These are phyloP conservation scores for Beaufortia kweichowensis DNA, from an alignment of 2,113 vertebrate genomes.

Conservation along the genomic window DNA sequence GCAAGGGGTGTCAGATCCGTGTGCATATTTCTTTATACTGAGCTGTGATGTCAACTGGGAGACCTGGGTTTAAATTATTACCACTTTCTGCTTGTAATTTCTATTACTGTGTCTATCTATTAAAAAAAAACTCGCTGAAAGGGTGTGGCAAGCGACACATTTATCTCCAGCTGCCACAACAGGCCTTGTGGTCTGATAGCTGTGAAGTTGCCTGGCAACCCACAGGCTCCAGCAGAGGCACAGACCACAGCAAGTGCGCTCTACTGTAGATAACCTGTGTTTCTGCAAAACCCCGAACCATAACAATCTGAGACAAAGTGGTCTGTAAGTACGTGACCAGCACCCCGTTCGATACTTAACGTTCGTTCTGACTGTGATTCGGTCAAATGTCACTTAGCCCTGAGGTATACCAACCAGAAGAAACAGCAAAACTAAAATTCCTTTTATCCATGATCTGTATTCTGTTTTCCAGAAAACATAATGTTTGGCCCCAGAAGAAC, in stretches of 20 bases:
- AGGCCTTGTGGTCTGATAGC: conserved; percentile 14
- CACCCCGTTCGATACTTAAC: neutral
- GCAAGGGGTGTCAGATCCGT: neutral
- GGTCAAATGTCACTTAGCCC: neutral
- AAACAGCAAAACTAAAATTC: too few relatives aligned
- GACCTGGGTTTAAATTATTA: too few relatives aligned
- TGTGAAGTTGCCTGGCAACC: conserved; percentile 10
- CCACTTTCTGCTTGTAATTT: too few relatives aligned
- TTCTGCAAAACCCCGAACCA: neutral
- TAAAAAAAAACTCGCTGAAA: too few relatives aligned
- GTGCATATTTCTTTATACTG: too few relatives aligned
- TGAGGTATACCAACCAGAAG: neutral
- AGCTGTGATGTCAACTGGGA: too few relatives aligned
- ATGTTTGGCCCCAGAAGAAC: neutral
- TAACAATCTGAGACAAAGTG: neutral
- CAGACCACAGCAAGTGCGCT: conserved; percentile 12
- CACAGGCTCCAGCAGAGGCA: conserved; percentile 5
- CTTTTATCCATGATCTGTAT: neutral
- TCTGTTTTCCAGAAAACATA: neutral
- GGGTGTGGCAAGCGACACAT: conserved; percentile 5
- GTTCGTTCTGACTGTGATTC: neutral
- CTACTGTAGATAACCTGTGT: neutral
- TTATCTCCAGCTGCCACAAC: conserved; percentile 25
- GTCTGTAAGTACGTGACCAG: neutral
- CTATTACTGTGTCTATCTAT: too few relatives aligned